Base-by-base conservation (phyloP, 2,113 vertebrate species). In the Piprites chloris region DNA sequence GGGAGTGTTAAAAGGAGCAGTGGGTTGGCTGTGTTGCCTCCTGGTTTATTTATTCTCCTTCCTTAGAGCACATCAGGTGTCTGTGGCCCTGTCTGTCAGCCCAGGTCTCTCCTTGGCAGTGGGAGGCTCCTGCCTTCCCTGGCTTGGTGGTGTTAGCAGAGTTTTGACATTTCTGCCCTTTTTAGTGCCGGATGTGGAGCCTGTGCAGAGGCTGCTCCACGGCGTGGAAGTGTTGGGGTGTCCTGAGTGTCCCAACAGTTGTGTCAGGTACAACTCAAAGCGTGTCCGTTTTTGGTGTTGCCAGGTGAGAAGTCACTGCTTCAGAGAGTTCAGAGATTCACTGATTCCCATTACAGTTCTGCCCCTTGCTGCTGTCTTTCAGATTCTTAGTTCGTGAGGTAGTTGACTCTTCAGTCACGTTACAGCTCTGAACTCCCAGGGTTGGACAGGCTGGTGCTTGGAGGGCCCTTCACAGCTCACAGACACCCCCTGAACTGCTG, bases 111-210 rank as follows among this genome's bases (percentile, higher is more conserved):
- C 33, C n/a, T 42, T 44, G 50, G 59, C 26, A 11, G 63, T 6
- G 68, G 77, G 55, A 77, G 84, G 65, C 55, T 76, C 49, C 52
- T 58, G 4, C 56, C 35, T 78, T 28, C 89, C 24, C 0, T 20
- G 47, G 4, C 19, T 17, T 52, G 53, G 7, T 39, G 26, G 4
- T 4, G 14, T 10, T 73, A 7, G 11, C 50, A 14, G 76, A 12
- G 9, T 5, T 67, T 21, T 59, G 61, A 15, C 7, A 11, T 47
- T 81, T 22, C 33, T 58, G 6, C 35, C 5, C 0, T 23, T 53
- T 16, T 55, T 28, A 56, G 8, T 3, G 1, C 27, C 28, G 0
- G 6, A 1, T 16, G 12, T 24, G 42, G 69, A 61, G 20, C 9
- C 22, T 24, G 27, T 20, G 73, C 59, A 22, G 32, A 28, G 46